Percentiles rank a stretch among this genome's conserved stretches.
Conservation (phyloP, 1,140 invertebrate species). For the Piezodorus guildinii region DNA sequence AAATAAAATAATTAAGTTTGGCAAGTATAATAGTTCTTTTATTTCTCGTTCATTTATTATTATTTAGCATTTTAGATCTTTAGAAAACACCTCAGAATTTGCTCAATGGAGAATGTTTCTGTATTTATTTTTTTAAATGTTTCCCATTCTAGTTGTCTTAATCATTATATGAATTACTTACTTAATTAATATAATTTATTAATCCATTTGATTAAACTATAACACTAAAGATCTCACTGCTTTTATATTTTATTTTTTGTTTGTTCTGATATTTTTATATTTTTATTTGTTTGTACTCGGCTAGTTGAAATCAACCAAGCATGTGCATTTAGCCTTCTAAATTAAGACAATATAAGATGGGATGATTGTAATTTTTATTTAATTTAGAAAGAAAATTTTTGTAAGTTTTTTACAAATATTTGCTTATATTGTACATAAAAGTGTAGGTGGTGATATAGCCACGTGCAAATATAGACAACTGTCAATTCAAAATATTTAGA, state of each 20-base stretch:
- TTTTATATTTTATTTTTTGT: too few relatives aligned
- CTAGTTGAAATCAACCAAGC: too few relatives aligned
- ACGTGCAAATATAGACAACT: slow-evolving; percentile 19
- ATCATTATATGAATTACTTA: background rate
- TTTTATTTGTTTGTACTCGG: too few relatives aligned
- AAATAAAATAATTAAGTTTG: background rate
- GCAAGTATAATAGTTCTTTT: background rate
- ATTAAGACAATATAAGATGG: slow-evolving; percentile 9
- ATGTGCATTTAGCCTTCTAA: background rate
- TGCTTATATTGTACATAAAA: slow-evolving; percentile 17
- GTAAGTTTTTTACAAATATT: slow-evolving; percentile 12
- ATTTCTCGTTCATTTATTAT: background rate
- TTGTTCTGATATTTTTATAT: too few relatives aligned
- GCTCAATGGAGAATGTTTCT: background rate
- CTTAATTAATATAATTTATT: too few relatives aligned
- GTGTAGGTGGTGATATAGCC: slow-evolving; percentile 9
- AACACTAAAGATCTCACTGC: too few relatives aligned
- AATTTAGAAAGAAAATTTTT: slow-evolving; percentile 12
- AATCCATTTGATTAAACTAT: too few relatives aligned
- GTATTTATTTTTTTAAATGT: background rate
- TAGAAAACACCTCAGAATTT: background rate
- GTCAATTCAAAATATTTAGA: slow-evolving; percentile 23
- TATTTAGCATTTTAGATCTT: background rate
- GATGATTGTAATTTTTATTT: slow-evolving; percentile 5
- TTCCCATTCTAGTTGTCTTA: slow-evolving; percentile 7